A percentile compares a stretch with the other conserved stretches of the same genome.
Conservation (phyloP, 2,888 invertebrate genomes). For the Amiota minor region DNA sequence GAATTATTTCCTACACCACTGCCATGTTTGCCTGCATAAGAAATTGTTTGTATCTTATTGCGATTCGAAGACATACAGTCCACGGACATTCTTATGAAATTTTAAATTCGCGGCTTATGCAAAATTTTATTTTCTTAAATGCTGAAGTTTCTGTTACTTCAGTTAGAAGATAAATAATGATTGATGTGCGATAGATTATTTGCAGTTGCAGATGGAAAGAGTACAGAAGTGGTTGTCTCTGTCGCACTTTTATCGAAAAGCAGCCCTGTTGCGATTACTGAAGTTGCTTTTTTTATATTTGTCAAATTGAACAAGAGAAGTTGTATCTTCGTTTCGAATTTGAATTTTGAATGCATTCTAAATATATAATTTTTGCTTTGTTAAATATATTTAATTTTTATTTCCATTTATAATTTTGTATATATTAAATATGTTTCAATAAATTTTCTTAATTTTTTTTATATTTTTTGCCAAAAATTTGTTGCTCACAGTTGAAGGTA, state of each 20-base stretch:
- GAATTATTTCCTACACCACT: conserved; percentile 22
- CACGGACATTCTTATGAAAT: conserved; percentile 63
- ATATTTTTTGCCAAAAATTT: conserved; percentile 50
- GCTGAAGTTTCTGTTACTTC: not conserved
- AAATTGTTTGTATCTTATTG: conserved; percentile 64
- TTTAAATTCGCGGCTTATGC: not conserved
- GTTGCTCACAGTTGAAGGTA: conserved; percentile 69
- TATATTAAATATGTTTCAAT: conserved; percentile 24
- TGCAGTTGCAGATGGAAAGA: not conserved
- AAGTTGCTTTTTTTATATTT: too few species aligned
- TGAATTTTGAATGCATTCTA: conserved; percentile 15
- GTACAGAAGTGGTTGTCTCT: not conserved
- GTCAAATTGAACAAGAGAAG: not conserved
- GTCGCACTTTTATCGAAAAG: not conserved
- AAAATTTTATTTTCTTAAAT: not conserved
- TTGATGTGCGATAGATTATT: too few species aligned
- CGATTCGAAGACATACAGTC: conserved; percentile 62
- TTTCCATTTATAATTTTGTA: conserved; percentile 22
- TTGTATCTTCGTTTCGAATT: not conserved
- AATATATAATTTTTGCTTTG: not conserved
- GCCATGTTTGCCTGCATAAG: conserved; percentile 61
- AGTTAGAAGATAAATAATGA: not conserved
- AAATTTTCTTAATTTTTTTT: conserved; percentile 38
- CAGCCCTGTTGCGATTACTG: not conserved
- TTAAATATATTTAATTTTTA: conserved; percentile 30